Conservation (phyloP, 2,888 invertebrate species). For the Epinotia bilunana region DNA sequence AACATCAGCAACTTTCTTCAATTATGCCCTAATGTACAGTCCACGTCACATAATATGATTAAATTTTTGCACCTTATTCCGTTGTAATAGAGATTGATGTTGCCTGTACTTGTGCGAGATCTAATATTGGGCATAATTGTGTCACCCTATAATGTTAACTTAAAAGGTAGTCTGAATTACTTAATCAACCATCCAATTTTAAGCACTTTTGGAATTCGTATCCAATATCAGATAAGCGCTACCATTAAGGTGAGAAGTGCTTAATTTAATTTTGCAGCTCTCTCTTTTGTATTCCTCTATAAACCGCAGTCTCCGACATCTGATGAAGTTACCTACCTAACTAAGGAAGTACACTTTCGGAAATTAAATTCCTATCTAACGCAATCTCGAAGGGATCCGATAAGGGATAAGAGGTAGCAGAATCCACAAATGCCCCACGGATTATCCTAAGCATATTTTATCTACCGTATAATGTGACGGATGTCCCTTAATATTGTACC, state of each 20-base stretch:
- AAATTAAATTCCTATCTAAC: conserved; percentile 43
- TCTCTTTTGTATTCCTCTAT: conserved; percentile 2
- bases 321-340: neutral
- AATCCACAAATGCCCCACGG: conserved; percentile 28
- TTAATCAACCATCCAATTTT: conserved; percentile 21
- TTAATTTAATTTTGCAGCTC: conserved; percentile 29
- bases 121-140: neutral
- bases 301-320: conserved; percentile 24
- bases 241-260: conserved; percentile 25
- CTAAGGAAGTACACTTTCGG: conserved; percentile 36
- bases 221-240: conserved; percentile 31
- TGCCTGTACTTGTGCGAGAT: neutral
- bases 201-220: conserved; percentile 26
- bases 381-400: conserved; percentile 38
- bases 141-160: neutral
- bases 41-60: too few species aligned
- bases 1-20: neutral
- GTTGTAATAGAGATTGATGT: neutral
- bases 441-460: conserved; percentile 40
- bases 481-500: neutral
- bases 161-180: neutral
- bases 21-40: neutral
- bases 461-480: conserved; percentile 17
- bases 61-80: neutral
- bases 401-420: conserved; percentile 37